Percentiles rank a stretch among this genome's conserved stretches.
These are phyloP conservation scores for Donacobius atricapilla DNA, from an alignment of 2,113 vertebrate genomes.

Conservation along the genomic window DNA sequence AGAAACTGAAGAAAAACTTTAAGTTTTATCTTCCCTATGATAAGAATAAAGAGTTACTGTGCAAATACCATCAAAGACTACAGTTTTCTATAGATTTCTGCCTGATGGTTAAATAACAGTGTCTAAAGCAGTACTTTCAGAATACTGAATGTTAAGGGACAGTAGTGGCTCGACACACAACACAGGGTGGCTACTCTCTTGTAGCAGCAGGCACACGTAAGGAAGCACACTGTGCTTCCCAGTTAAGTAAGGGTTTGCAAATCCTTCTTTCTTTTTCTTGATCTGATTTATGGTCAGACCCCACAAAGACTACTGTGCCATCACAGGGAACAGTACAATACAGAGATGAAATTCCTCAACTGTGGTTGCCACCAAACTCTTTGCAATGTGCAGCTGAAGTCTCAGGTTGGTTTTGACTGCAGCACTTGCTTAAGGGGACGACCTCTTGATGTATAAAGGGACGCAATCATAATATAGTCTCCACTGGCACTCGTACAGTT, in stretches of 20 bases:
- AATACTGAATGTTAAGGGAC: neutral
- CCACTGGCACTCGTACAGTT: neutral
- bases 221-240: neutral
- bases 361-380: neutral
- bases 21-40: neutral
- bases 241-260: neutral
- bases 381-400: neutral
- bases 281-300: neutral
- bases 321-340: neutral
- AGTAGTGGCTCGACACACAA: rapidly evolving
- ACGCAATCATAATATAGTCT: neutral
- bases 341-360: neutral
- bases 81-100: neutral
- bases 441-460: neutral
- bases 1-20: neutral
- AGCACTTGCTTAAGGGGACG: neutral
- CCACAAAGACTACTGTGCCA: neutral
- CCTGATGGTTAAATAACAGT: neutral
- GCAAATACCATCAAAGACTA: neutral
- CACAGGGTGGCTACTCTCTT: neutral
- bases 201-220: neutral
- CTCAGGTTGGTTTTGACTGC: neutral
- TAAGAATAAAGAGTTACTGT: neutral
- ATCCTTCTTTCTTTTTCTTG: neutral
- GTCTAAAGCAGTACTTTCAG: neutral